These are phyloP conservation scores for Arge pagana DNA, from an alignment of 2,888 invertebrate genomes.

Conservation along the genomic window DNA sequence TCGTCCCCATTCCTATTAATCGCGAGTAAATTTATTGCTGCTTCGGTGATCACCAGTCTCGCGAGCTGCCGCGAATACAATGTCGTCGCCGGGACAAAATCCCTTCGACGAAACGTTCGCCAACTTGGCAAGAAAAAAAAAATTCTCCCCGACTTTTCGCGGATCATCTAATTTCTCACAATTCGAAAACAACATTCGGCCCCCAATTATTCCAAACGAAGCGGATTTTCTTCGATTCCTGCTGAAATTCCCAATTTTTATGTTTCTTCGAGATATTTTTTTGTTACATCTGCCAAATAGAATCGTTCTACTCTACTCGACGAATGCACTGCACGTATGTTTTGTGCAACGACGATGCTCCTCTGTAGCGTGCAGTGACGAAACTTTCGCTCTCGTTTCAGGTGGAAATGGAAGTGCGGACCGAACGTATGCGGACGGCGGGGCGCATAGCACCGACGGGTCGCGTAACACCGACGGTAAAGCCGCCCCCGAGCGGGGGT, in stretches of 20 bases:
- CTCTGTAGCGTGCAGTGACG: not conserved
- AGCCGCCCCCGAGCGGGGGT: slow-evolving; percentile 45
- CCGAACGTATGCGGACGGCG: slow-evolving; percentile 51
- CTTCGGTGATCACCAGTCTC: no score
- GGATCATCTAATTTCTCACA: no score
- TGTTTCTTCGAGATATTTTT: no score
- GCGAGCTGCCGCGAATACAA: no score
- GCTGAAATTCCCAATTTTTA: not conserved
- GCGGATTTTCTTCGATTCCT: not conserved
- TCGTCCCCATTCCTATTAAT: no score
- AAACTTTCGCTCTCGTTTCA: slow-evolving; percentile 17
- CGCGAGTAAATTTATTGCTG: no score
- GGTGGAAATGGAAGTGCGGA: slow-evolving; percentile 47
- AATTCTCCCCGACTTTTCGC: no score
- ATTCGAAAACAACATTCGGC: no score
- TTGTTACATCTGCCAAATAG: not conserved
- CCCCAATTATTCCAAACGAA: not conserved
- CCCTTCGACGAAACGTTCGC: no score
- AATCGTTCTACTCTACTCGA: not conserved
- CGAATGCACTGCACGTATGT: not conserved
- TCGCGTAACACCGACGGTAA: slow-evolving; percentile 50
- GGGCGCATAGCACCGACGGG: slow-evolving; percentile 53
- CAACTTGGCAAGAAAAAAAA: no score
- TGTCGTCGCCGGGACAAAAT: no score
- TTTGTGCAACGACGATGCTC: no score